Conservation (phyloP, 2,888 invertebrate genomes). For the Melanostoma mellinum region DNA sequence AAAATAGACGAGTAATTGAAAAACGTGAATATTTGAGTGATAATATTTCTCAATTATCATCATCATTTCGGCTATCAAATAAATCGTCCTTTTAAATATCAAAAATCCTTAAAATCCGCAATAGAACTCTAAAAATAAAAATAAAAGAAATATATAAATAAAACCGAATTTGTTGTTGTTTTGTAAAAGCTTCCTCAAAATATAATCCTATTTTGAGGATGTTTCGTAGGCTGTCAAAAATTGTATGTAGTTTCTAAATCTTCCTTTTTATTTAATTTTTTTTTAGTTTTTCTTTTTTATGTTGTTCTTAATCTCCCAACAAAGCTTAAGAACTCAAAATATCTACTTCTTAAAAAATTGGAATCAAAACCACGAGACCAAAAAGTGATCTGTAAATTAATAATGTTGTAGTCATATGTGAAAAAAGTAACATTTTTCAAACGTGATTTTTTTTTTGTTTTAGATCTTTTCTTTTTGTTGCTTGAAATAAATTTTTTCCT, state of each 20-base stretch:
- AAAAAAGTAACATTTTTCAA: conserved; percentile 18
- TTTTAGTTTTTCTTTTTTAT: conserved; percentile 2
- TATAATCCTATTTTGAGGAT: conserved; percentile 72
- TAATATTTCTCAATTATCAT: not conserved
- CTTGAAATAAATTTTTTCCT: conserved; percentile 11
- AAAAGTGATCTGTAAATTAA: conserved; percentile 40
- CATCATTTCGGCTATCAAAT: not conserved
- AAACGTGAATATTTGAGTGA: not conserved
- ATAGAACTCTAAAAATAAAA: conserved; percentile 15
- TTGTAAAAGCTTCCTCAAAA: conserved; percentile 71
- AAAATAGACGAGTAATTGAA: too few species aligned
- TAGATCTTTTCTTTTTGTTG: not conserved
- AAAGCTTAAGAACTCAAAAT: not conserved
- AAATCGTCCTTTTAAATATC: conserved; percentile 5
- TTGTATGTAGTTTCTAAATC: conserved; percentile 1
- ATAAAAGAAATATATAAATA: conserved; percentile 7
- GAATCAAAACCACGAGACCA: conserved; percentile 15
- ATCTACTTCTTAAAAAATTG: not conserved
- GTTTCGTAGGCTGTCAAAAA: conserved; percentile 69
- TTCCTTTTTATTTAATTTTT: not conserved
- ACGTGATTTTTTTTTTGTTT: conserved; percentile 15
- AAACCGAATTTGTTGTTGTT: conserved; percentile 41
- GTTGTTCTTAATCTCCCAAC: conserved; percentile 1
- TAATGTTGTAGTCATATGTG: conserved; percentile 36
- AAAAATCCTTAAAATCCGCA: conserved; percentile 8